These are phyloP conservation scores for Eretmocerus hayati DNA, from an alignment of 2,888 invertebrate genomes.

Conservation along the genomic window DNA sequence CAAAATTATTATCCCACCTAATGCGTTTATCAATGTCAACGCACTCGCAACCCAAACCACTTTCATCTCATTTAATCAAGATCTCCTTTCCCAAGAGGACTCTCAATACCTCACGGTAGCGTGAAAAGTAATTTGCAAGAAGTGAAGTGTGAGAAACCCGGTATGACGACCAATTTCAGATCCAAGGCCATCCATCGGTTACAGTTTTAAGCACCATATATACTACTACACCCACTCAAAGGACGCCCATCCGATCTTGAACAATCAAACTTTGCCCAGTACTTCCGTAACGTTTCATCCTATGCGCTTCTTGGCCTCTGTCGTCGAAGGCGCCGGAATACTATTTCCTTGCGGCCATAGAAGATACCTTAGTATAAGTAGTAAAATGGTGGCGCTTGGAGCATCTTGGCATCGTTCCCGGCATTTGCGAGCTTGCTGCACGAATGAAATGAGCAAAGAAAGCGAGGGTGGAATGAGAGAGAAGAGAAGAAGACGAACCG, in stretches of 20 bases:
- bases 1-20: too few relatives aligned
- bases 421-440: background rate
- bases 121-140: conserved; percentile 14
- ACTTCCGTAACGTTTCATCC: background rate
- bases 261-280: conserved; percentile 20
- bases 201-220: too few relatives aligned
- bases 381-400: too few relatives aligned
- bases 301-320: background rate
- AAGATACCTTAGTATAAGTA: too few relatives aligned
- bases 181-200: too few relatives aligned
- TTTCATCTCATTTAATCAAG: background rate
- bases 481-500: conserved; percentile 2
- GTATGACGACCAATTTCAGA: too few relatives aligned
- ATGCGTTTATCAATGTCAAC: too few relatives aligned
- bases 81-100: background rate
- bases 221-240: background rate
- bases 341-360: too few relatives aligned
- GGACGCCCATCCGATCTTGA: conserved; percentile 14
- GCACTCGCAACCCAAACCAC: background rate
- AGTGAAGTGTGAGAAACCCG: too few relatives aligned
- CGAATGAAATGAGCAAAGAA: background rate
- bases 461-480: background rate
- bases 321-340: background rate
- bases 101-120: background rate
- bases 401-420: background rate